Conservation (phyloP, 2,888 invertebrate species). For the Cancer borealis region DNA sequence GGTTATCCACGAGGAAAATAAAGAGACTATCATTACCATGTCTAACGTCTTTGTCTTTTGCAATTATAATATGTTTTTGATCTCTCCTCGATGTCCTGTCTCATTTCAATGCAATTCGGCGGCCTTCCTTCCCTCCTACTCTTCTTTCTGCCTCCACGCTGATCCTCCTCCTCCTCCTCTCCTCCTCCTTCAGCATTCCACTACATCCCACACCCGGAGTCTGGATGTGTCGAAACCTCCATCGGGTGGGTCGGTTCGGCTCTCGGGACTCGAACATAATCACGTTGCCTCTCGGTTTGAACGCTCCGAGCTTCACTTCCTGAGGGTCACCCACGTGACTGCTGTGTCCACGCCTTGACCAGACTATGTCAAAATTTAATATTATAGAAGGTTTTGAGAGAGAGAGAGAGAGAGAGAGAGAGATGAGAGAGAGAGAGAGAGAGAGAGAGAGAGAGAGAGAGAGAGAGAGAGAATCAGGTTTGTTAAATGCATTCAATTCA, state of each 20-base stretch:
- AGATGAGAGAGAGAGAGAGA: not conserved
- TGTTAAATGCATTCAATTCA: not conserved
- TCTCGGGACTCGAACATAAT: not conserved
- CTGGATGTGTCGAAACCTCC: not conserved
- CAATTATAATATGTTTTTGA: not conserved
- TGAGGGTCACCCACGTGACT: not conserved
- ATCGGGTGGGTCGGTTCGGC: not conserved
- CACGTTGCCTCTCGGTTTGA: not conserved
- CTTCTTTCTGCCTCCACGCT: not conserved
- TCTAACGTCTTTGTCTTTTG: not conserved
- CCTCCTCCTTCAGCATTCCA: slow-evolving; percentile 5
- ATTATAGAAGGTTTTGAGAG: not conserved
- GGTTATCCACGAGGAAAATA: not conserved
- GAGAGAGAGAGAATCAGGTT: not conserved
- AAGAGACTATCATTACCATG: not conserved
- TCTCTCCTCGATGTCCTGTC: not conserved
- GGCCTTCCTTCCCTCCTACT: slow-evolving; percentile 8
- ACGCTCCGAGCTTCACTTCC: not conserved
- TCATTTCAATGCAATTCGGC: not conserved
- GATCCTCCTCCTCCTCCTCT: not conserved
- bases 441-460: not conserved
- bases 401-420: slow-evolving; percentile 11
- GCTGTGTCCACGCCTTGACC: too few species aligned
- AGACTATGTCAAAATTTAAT: too few species aligned
- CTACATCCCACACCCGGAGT: not conserved